Percentiles rank a stretch among this genome's conserved stretches.
Conservation (phyloP, 2,113 vertebrate genomes). For the Sylvietta virens region DNA sequence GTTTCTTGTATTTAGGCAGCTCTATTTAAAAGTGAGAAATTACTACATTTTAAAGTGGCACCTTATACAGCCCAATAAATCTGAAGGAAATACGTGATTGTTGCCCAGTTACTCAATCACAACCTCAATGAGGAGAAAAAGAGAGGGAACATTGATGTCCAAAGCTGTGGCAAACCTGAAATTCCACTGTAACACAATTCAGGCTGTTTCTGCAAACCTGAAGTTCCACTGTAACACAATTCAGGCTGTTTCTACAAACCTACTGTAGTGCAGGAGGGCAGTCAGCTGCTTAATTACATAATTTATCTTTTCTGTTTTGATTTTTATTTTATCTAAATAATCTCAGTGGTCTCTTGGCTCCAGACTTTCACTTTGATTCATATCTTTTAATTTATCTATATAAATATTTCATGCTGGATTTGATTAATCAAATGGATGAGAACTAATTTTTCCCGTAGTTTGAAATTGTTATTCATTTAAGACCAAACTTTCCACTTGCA, state of each 20-base stretch:
- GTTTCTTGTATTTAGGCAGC: not conserved
- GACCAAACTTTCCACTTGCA: not conserved
- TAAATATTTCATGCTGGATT: slow-evolving; percentile 34
- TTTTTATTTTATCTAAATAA: slow-evolving; percentile 37
- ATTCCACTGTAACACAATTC: not conserved
- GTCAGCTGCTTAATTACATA: not conserved
- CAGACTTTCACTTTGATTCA: slow-evolving; percentile 10
- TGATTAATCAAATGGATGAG: not conserved
- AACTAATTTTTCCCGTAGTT: not conserved
- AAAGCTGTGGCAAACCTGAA: not conserved
- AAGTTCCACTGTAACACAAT: not conserved
- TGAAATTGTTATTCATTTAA: not conserved
- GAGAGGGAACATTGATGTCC: not conserved
- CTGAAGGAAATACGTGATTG: not conserved
- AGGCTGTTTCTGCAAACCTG: not conserved
- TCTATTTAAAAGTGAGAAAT: not conserved
- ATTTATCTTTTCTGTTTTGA: slow-evolving; percentile 8
- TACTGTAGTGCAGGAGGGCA: not conserved
- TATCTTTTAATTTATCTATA: slow-evolving; percentile 21
- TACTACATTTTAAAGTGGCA: not conserved
- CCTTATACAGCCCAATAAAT: not conserved
- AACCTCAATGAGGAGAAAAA: not conserved
- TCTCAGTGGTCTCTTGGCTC: not conserved
- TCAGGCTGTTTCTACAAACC: not conserved
- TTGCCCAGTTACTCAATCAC: not conserved